phyloP scores from a whole-genome alignment of 2,888 invertebrate species.

The Drosophila mercatorum region DNA sequence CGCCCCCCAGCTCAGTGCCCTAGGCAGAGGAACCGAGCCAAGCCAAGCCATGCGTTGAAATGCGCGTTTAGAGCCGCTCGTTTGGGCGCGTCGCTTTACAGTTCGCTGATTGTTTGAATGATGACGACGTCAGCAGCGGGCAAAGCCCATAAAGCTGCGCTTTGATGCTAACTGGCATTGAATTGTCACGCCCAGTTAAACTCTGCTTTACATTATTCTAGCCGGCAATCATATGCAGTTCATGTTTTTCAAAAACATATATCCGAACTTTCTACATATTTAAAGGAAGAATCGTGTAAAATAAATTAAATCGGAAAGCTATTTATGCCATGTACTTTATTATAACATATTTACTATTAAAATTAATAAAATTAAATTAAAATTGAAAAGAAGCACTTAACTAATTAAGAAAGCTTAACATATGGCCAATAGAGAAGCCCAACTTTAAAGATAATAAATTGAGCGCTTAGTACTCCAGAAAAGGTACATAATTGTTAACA shows the following conservation, averaged over 20 bases:
- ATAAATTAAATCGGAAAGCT: background rate
- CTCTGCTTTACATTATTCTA: constrained; percentile 37
- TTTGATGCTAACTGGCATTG: constrained; percentile 68
- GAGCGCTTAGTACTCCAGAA: too few relatives aligned
- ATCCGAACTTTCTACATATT: too few relatives aligned
- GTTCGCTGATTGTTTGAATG: constrained; percentile 78
- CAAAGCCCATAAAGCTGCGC: constrained; percentile 66
- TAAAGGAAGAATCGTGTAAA: background rate
- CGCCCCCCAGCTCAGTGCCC: background rate
- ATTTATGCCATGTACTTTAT: too few relatives aligned
- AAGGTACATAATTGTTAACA: too few relatives aligned
- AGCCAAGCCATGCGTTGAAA: constrained; percentile 71
- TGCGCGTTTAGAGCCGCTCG: constrained; percentile 76
- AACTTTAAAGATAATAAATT: too few relatives aligned
- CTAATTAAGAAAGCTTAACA: too few relatives aligned
- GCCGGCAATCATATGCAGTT: constrained; percentile 27
- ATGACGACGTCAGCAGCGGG: constrained; percentile 59
- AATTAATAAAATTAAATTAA: too few relatives aligned
- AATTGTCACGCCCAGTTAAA: constrained; percentile 72
- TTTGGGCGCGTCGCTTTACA: constrained; percentile 73
- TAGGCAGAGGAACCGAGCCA: constrained; percentile 20
- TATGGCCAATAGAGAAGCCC: too few relatives aligned
- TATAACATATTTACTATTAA: too few relatives aligned
- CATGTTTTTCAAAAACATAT: constrained; percentile 6
- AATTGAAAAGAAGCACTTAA: too few relatives aligned